Base-by-base conservation (phyloP, 2,888 invertebrate species). In the Nematopogon swammerdamellus region DNA sequence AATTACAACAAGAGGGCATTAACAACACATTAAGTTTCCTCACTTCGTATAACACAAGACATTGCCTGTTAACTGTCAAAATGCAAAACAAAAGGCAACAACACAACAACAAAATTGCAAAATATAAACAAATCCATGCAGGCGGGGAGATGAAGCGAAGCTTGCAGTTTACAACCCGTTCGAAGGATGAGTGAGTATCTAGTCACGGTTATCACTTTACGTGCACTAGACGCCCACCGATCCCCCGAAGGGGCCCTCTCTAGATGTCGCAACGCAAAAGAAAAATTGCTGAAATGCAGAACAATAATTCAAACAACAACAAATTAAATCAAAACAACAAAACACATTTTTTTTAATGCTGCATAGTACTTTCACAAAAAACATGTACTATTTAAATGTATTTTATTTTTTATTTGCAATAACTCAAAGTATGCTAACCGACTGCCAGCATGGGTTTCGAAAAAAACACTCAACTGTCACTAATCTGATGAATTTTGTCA, bases 181-280 rank as follows among this genome's bases (percentile, higher is more conserved):
- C 77, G 62, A 71, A 80, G 81, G 82, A 83, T 82, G 83, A 84
- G 83, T 84, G 82, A 83, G 82, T 82, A 83, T 83, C 84, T 84
- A 84, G 84, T 84, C 84, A 83, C 82, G 82, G 68, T 36, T 60
- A 59, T 55, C 51, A 45, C 50, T 47, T 55, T 60, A 77, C 82
- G 82, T 79, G 81, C 57, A 76, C 81, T 72, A 82, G 77, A 82
- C 58, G 69, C 71, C 64, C 80, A 82, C 82, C 67, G 79, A 84
- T 73, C 84, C 52, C 75, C 65, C 68, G 73, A 63, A 67, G 60
- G 46, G 53, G 59, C 59, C 57, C 17, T 10, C 6, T 54, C 43
- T 30, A 50, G 49, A 46, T 19, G 44, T 25, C 25, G 8, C 4
- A 25, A 6, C 14, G 36, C 54, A 55, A 52, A 56, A 51, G 53